Evolutionary conservation across 2,113 vertebrate species (phyloP), one percentile per base, ranked within the genome.

Genomic region (Triplophysa rosa): DNA sequence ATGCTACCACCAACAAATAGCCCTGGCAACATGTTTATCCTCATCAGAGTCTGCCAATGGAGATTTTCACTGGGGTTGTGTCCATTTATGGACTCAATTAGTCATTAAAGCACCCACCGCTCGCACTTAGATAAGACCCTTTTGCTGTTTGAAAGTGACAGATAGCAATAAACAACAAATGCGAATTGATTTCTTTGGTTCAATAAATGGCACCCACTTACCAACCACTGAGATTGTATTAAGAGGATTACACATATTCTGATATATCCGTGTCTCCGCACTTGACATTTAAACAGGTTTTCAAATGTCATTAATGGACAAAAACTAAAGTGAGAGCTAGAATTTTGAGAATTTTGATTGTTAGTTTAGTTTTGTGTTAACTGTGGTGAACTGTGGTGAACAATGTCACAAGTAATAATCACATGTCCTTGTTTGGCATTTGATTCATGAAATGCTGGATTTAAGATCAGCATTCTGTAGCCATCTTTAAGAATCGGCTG

Each of bases 1-100:
- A 78, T 56, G 63, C 29, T 80, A 70, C 84, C 84, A 87, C 81
- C 81, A 86, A 86, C 89, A 87, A 87, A 87, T 79, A 84, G 80
- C 87, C 79, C 86, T 90, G 90, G 89, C 87, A 79, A 61, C 17
- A 52, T 59, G 83, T 85, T 72, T 21, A 29, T 77, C 64, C 73
- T 26, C 79, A 83, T 85, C 84, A 84, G 72, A 78, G 40, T 79
- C 81, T 26, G 74, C 84, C 86, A 86, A 76, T 84, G 84, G 85
- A 84, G 88, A 87, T 89, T 54, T 84, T 64, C 58, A 82, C 5
- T 80, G 68, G 81, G 62, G 63, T 66, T 71, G 45, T 84, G 89
- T 88, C 87, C 87, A 88, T 87, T 86, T 83, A 84, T 68, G 26
- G 76, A 78, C 90, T 85, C 84, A 90, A 59, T 86, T 87, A 84